These are phyloP conservation scores for Metopia argyrocephala DNA, from an alignment of 2,888 invertebrate species.

Conservation along the genomic window DNA sequence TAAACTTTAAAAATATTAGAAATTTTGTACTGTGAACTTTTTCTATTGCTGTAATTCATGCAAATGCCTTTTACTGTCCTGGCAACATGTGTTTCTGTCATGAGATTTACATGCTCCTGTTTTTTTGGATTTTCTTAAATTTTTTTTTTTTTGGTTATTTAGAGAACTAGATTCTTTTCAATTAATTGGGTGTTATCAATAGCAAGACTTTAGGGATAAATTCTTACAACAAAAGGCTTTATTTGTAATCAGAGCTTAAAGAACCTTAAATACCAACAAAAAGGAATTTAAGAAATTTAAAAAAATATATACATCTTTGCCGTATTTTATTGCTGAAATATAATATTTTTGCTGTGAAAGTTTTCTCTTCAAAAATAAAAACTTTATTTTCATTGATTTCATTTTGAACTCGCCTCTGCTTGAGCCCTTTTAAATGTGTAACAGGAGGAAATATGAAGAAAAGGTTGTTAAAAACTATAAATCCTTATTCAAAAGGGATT, in stretches of 20 bases:
- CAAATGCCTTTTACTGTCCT: background rate
- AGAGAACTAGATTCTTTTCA: background rate
- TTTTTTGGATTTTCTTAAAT: background rate
- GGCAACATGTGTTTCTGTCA: slow-evolving; percentile 18
- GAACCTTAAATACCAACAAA: too few species aligned
- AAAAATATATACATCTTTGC: too few species aligned
- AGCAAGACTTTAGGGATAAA: background rate
- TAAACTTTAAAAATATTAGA: slow-evolving; percentile 4
- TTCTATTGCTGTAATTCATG: background rate
- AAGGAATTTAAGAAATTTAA: too few species aligned
- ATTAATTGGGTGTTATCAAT: background rate
- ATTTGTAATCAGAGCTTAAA: background rate
- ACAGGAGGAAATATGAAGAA: background rate
- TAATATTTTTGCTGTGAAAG: background rate
- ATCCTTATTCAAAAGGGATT: background rate
- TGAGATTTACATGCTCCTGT: background rate
- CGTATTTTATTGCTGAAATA: background rate
- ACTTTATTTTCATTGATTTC: background rate
- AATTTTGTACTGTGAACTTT: background rate
- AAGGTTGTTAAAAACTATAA: background rate
- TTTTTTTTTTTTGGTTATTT: too few species aligned
- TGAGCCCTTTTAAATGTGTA: background rate
- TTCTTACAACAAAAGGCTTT: background rate
- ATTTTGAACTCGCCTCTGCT: background rate
- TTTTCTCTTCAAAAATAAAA: background rate